phyloP scores from a whole-genome alignment of 2,113 vertebrate genomes.

The Ailuropoda melanoleuca region DNA sequence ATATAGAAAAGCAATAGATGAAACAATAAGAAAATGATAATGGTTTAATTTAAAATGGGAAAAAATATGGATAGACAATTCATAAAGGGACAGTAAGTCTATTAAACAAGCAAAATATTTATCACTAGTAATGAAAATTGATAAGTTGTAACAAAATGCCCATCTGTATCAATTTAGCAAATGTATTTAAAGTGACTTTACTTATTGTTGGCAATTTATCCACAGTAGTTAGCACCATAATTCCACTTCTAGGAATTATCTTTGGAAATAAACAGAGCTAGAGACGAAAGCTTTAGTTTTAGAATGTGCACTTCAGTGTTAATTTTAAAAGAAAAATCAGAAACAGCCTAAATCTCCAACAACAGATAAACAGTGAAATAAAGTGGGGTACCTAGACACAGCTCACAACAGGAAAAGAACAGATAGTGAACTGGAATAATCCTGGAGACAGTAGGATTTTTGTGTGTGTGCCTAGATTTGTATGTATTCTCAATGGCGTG shows the following conservation, averaged over 20 bases:
- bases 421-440: not conserved
- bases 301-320: not conserved
- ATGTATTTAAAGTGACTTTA: not conserved
- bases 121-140: not conserved
- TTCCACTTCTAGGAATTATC: not conserved
- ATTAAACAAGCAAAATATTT: not conserved
- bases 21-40: not conserved
- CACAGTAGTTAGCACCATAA: not conserved
- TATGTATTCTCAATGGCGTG: not conserved
- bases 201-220: not conserved
- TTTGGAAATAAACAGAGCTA: conserved; percentile 9
- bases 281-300: conserved; percentile 7
- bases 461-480: not conserved
- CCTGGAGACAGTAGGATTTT: not conserved
- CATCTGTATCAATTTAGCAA: not conserved
- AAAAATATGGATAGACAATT: not conserved
- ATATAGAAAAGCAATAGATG: not conserved
- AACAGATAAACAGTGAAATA: not conserved
- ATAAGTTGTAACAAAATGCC: not conserved
- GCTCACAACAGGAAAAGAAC: not conserved
- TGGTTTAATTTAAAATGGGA: not conserved
- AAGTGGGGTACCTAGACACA: not conserved
- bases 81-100: not conserved
- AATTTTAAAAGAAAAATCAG: conserved; percentile 33
- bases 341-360: not conserved